Evolutionary conservation across 2,797 vertebrate genomes (phyloP).

Genomic region (Pelobates cultripes): DNA sequence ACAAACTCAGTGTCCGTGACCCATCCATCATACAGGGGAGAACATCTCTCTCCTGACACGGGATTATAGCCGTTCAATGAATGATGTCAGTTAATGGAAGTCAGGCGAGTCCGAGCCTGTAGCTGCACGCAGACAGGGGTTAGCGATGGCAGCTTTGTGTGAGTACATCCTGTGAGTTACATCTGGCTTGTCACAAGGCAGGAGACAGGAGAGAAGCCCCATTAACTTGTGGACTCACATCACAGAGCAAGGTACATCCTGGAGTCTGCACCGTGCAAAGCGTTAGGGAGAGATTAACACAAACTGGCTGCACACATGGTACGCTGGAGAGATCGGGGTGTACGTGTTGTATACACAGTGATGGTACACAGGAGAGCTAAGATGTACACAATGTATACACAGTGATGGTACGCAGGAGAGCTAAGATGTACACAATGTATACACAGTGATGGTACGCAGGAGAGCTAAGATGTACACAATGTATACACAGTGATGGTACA

Average conservation of each 20-base stretch:
- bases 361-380: too few species aligned
- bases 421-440: too few species aligned
- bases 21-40: not conserved
- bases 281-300: not conserved
- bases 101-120: slow-evolving; percentile 3
- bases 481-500: too few species aligned
- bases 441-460: too few species aligned
- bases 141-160: not conserved
- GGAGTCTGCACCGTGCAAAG: too few species aligned
- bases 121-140: not conserved
- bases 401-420: too few species aligned
- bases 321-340: not conserved
- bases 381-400: too few species aligned
- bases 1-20: too few species aligned
- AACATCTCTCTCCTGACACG: not conserved
- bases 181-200: not conserved
- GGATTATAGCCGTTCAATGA: slow-evolving; percentile 4
- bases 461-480: too few species aligned
- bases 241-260: not conserved
- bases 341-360: too few species aligned
- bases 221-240: slow-evolving; percentile 4
- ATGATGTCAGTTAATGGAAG: slow-evolving; percentile 16
- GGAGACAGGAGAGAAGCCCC: not conserved
- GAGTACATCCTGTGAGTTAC: slow-evolving; percentile 20
- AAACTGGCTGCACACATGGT: not conserved